These are phyloP conservation scores for Herminia tarsipennalis DNA, from an alignment of 2,888 invertebrate genomes.

Conservation along the genomic window DNA sequence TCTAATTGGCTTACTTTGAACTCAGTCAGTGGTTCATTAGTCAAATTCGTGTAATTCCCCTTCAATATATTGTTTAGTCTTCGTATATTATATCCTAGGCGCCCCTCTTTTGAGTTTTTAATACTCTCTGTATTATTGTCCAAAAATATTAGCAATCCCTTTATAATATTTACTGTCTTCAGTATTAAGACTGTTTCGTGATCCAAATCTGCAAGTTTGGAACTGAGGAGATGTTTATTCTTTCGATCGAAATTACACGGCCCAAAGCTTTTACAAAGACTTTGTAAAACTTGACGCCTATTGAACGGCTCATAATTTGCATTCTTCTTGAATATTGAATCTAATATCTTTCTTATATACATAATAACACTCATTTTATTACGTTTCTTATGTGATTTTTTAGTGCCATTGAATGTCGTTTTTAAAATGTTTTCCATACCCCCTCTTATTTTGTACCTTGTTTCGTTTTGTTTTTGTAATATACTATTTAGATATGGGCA, in stretches of 20 bases:
- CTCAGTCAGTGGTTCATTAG: conserved; percentile 39
- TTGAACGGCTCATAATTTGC: conserved; percentile 29
- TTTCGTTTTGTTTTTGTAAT: conserved; percentile 1
- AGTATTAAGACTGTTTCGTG: conserved; percentile 59
- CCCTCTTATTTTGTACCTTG: conserved; percentile 19
- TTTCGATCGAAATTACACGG: conserved; percentile 50
- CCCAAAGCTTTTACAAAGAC: conserved; percentile 59
- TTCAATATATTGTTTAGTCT: conserved; percentile 59
- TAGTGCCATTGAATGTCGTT: conserved; percentile 27
- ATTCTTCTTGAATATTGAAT: conserved; percentile 51
- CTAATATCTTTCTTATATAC: conserved; percentile 61
- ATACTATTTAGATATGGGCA: conserved; percentile 20
- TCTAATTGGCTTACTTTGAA: conserved; percentile 56
- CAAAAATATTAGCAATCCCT: conserved; percentile 58
- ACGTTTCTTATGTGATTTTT: conserved; percentile 17
- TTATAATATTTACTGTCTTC: conserved; percentile 61
- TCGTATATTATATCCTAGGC: conserved; percentile 46
- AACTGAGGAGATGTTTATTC: conserved; percentile 48
- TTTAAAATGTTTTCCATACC: conserved; percentile 36
- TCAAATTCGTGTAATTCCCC: conserved; percentile 35
- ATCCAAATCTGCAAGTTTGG: conserved; percentile 59
- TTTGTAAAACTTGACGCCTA: conserved; percentile 53
- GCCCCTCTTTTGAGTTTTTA: conserved; percentile 15
- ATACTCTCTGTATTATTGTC: conserved; percentile 35
- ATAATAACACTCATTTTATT: conserved; percentile 45